phyloP scores from a whole-genome alignment of 2,797 vertebrate genomes.

The Myotis vivesi region DNA sequence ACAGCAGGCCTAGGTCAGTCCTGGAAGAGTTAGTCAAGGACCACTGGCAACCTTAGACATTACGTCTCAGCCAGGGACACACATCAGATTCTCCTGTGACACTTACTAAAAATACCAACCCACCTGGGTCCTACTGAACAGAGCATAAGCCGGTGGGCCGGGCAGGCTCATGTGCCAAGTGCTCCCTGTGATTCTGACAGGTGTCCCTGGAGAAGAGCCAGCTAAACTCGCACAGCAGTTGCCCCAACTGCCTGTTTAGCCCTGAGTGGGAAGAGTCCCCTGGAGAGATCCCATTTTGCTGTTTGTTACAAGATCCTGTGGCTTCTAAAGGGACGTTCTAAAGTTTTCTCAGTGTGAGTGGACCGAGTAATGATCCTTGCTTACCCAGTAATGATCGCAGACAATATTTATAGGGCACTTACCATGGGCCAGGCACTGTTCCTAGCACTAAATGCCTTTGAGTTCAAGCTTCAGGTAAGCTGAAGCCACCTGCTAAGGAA shows the following conservation, averaged over 20 bases:
- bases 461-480: neutral
- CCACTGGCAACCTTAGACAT: neutral
- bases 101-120: conserved; percentile 68
- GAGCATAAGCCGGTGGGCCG: conserved; percentile 54
- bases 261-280: neutral
- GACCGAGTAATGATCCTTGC: neutral
- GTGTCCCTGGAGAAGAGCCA: conserved; percentile 69
- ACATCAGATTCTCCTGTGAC: conserved; percentile 52
- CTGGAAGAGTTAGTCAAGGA: conserved; percentile 1
- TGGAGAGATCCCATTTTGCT: conserved; percentile 31
- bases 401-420: neutral
- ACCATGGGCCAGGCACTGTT: neutral
- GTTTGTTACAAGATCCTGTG: neutral
- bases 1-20: neutral
- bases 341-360: neutral
- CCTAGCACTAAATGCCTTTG: neutral
- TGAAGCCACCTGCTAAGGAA: neutral
- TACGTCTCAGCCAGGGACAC: conserved; percentile 10
- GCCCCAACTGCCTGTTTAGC: conserved; percentile 25
- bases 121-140: conserved; percentile 45
- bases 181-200: conserved; percentile 69
- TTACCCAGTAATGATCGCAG: neutral
- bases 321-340: neutral
- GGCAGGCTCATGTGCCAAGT: conserved; percentile 20
- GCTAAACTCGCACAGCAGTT: neutral